phyloP scores from a whole-genome alignment of 53 echinoderm and acorn worm genomes.

The Echinometra lucunter region DNA sequence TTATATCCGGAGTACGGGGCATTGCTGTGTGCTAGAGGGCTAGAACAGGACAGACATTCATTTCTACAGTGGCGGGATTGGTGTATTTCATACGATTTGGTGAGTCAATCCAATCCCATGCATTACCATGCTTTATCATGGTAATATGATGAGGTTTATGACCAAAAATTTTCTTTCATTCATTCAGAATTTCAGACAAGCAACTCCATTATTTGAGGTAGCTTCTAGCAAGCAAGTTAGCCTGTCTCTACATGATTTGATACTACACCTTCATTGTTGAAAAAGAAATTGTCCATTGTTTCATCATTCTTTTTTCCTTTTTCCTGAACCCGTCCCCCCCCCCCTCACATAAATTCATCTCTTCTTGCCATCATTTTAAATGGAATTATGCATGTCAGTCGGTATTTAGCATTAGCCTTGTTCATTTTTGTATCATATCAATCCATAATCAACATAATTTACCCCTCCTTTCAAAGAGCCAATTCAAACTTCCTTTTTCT shows the following conservation, averaged over 20 bases:
- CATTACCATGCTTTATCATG: background rate
- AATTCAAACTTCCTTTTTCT: background rate
- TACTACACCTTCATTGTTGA: no score
- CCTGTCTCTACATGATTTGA: background rate
- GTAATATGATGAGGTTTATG: background rate
- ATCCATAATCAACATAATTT: background rate
- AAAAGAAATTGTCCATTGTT: no score
- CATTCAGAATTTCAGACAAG: no score
- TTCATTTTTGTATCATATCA: background rate
- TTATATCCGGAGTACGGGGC: background rate
- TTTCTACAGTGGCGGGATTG: background rate
- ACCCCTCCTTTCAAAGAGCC: background rate
- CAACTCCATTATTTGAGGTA: background rate
- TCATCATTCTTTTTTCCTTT: no score
- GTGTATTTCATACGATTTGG: background rate
- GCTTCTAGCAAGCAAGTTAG: background rate
- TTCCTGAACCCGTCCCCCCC: no score
- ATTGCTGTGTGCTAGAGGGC: background rate
- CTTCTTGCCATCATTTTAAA: background rate
- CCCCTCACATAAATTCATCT: background rate
- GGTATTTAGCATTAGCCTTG: no score
- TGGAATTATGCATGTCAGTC: background rate
- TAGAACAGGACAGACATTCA: background rate
- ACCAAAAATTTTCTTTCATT: background rate
- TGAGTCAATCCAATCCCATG: constrained; percentile 8